Percentiles rank a stretch among this genome's conserved stretches.
These are phyloP conservation scores for Dugesia japonica DNA, from an alignment of 2,888 invertebrate species.

Conservation along the genomic window DNA sequence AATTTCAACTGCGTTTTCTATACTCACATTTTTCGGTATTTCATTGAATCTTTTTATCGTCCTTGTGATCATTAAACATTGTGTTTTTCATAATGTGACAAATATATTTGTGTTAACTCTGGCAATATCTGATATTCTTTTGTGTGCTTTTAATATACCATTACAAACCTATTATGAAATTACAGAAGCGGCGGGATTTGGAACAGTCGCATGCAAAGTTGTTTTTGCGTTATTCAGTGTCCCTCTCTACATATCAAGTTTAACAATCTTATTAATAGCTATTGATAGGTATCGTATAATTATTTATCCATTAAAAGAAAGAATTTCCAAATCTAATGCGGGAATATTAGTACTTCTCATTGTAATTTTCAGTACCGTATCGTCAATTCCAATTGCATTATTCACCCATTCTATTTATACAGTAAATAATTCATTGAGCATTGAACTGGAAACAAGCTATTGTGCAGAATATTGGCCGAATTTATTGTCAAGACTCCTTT, in stretches of 20 bases:
- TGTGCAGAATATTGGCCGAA: conserved; percentile 34
- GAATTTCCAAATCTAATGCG: conserved; percentile 27
- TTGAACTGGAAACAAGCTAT: neutral
- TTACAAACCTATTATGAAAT: conserved; percentile 34
- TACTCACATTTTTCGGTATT: conserved; percentile 24
- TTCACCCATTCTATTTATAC: conserved; percentile 27
- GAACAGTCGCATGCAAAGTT: conserved; percentile 20
- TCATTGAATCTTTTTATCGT: conserved; percentile 32
- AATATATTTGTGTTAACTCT: conserved; percentile 34
- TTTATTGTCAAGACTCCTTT: conserved; percentile 20
- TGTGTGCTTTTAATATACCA: conserved; percentile 33
- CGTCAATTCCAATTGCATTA: conserved; percentile 25
- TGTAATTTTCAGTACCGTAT: conserved; percentile 29
- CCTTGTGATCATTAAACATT: conserved; percentile 17
- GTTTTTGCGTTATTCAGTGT: conserved; percentile 31
- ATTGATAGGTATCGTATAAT: conserved; percentile 35
- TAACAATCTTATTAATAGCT: conserved; percentile 34
- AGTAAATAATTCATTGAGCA: neutral
- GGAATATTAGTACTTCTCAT: conserved; percentile 21
- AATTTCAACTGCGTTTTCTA: neutral
- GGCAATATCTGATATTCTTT: conserved; percentile 33
- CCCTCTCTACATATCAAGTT: conserved; percentile 31
- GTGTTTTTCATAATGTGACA: conserved; percentile 33
- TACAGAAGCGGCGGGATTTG: neutral
- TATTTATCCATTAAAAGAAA: conserved; percentile 28